Evolutionary conservation across 2,113 vertebrate genomes (phyloP).

Genomic region (Tachycineta bicolor): DNA sequence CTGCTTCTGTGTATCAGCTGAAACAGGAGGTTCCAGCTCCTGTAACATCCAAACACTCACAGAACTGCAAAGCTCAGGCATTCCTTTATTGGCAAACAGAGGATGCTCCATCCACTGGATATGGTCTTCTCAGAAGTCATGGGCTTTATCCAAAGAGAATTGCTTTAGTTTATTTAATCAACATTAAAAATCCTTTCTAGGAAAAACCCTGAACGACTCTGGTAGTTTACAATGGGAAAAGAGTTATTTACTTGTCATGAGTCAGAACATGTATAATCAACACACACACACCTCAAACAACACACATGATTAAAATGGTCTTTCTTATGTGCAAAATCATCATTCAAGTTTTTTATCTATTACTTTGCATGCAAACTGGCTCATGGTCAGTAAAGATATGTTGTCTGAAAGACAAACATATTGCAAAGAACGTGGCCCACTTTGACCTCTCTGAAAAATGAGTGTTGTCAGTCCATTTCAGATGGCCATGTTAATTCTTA

Average conservation of each 20-base stretch:
- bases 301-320: not conserved
- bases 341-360: not conserved
- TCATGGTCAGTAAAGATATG: too few species aligned
- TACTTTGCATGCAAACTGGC: not conserved
- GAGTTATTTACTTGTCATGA: not conserved
- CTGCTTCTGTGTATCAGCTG: not conserved
- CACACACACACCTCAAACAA: accelerated
- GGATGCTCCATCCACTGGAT: not conserved
- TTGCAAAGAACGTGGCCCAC: accelerated
- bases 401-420: not conserved
- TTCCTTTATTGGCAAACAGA: not conserved
- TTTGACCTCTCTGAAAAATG: not conserved
- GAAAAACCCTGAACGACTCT: not conserved
- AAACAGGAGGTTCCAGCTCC: not conserved
- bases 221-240: not conserved
- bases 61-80: not conserved
- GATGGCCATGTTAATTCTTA: not conserved
- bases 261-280: not conserved
- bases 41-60: not conserved
- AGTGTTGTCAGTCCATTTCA: not conserved
- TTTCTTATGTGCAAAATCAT: not conserved
- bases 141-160: not conserved
- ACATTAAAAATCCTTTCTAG: not conserved
- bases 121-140: not conserved
- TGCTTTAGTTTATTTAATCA: not conserved